phyloP scores from a whole-genome alignment of 2,888 invertebrate genomes.

The Pollenia labialis region DNA sequence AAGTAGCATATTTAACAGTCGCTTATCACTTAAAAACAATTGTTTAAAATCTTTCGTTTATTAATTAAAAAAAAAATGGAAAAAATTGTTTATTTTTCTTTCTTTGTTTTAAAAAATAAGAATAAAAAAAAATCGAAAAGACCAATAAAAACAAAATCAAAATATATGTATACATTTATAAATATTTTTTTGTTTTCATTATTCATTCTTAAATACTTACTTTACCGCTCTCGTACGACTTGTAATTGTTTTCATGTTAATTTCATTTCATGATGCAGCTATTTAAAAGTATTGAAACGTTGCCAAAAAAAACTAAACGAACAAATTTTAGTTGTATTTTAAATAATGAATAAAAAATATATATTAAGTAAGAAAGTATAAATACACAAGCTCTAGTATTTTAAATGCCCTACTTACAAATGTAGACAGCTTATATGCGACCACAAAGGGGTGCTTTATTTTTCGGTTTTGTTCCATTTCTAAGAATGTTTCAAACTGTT shows the following conservation, averaged over 20 bases:
- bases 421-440: no score
- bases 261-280: background rate
- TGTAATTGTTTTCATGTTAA: slow-evolving; percentile 69
- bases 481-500: no score
- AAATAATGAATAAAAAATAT: background rate
- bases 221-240: slow-evolving; percentile 62
- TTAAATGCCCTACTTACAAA: no score
- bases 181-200: slow-evolving; percentile 37
- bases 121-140: slow-evolving; percentile 23
- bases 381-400: no score
- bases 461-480: no score
- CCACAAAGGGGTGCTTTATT: no score
- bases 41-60: slow-evolving; percentile 22
- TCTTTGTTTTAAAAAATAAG: slow-evolving; percentile 38
- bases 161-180: background rate
- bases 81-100: slow-evolving; percentile 47
- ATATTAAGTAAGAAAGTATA: no score
- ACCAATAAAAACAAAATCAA: slow-evolving; percentile 59
- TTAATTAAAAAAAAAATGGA: slow-evolving; percentile 39
- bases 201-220: slow-evolving; percentile 61
- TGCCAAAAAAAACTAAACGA: background rate
- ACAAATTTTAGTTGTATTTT: background rate
- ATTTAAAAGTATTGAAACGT: slow-evolving; percentile 17
- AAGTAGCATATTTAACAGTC: background rate
- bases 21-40: slow-evolving; percentile 20